Evolutionary conservation across 2,113 vertebrate species (phyloP).

Genomic region (Amphiprion percula): DNA sequence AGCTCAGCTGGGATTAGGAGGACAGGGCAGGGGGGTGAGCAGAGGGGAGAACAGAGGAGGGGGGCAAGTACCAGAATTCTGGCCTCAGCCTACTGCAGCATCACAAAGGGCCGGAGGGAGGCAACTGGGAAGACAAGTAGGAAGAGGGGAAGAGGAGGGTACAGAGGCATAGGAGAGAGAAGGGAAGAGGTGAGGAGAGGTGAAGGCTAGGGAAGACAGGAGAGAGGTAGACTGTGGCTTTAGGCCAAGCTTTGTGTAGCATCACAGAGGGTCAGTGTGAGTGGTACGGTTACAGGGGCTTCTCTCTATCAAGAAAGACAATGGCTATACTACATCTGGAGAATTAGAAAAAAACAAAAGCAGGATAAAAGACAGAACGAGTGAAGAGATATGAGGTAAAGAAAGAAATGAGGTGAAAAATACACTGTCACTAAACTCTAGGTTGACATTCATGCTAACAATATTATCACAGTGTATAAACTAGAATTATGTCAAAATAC

Average conservation of each 20-base stretch:
- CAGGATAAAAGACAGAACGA: slow-evolving; percentile 12
- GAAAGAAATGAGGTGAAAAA: slow-evolving; percentile 82
- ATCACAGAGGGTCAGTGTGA: slow-evolving; percentile 63
- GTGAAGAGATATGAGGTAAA: slow-evolving; percentile 14
- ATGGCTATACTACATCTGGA: slow-evolving; percentile 88
- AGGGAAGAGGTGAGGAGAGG: slow-evolving; percentile 71
- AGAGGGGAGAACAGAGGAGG: slow-evolving; percentile 92
- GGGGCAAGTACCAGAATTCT: slow-evolving; percentile 83
- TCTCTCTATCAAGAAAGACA: slow-evolving; percentile 92
- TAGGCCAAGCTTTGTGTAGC: slow-evolving; percentile 74
- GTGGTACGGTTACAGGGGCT: slow-evolving; percentile 53
- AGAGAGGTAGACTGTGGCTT: slow-evolving; percentile 67
- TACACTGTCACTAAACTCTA: slow-evolving; percentile 84
- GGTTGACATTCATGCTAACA: slow-evolving; percentile 83
- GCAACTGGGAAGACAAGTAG: slow-evolving; percentile 78
- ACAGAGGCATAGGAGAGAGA: slow-evolving; percentile 56
- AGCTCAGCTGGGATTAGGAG: slow-evolving; percentile 99
- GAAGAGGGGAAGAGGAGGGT: slow-evolving; percentile 62
- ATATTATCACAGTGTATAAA: slow-evolving; percentile 48
- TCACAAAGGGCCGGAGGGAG: slow-evolving; percentile 89
- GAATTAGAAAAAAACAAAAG: slow-evolving; percentile 20
- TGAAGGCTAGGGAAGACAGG: slow-evolving; percentile 70
- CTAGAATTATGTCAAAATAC: slow-evolving; percentile 16
- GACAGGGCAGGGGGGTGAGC: slow-evolving; percentile 93
- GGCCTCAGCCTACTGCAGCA: slow-evolving; percentile 75